These are phyloP conservation scores for Drosophila simulans DNA, from an alignment of 1,140 invertebrate species.

Conservation along the genomic window DNA sequence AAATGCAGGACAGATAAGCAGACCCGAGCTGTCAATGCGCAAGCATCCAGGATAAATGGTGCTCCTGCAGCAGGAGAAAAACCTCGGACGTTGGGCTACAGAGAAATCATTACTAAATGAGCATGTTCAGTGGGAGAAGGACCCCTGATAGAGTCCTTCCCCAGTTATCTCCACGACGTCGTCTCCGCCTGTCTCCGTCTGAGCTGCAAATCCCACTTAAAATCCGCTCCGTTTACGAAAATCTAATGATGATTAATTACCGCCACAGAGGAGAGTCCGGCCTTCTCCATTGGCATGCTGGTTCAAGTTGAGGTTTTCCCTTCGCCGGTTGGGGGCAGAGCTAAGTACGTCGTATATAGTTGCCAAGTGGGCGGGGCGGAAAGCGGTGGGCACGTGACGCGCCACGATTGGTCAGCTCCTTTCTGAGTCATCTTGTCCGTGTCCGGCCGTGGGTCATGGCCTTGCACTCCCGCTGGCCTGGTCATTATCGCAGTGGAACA, in stretches of 20 bases:
- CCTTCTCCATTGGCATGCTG: slow-evolving; percentile 45
- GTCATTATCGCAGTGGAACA: slow-evolving; percentile 48
- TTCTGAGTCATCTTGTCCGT: slow-evolving; percentile 20
- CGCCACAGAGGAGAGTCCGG: slow-evolving; percentile 31
- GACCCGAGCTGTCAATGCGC: slow-evolving; percentile 76
- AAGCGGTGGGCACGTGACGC: slow-evolving; percentile 28
- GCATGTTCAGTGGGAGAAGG: slow-evolving; percentile 46
- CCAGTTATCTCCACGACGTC: slow-evolving; percentile 3
- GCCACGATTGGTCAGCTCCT: slow-evolving; percentile 14
- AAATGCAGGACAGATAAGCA: slow-evolving; percentile 83
- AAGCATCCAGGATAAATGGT: slow-evolving; percentile 45
- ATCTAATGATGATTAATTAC: slow-evolving; percentile 84
- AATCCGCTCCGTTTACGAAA: slow-evolving; percentile 82
- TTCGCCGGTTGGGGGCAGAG: slow-evolving; percentile 49
- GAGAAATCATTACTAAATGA: slow-evolving; percentile 79
- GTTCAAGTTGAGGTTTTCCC: slow-evolving; percentile 49
- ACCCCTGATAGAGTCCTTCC: slow-evolving; percentile 16
- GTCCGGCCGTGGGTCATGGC: slow-evolving; percentile 6
- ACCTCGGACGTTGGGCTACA: slow-evolving; percentile 10
- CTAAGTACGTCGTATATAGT: slow-evolving; percentile 61
- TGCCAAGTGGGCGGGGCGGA: neutral
- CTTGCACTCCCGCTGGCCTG: slow-evolving; percentile 47
- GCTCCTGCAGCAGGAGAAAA: slow-evolving; percentile 11
- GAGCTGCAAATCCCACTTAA: slow-evolving; percentile 82
- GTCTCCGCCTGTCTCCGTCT: slow-evolving; percentile 31